Conservation (phyloP, 2,888 invertebrate species). For the Gymnosoma rotundatum region DNA sequence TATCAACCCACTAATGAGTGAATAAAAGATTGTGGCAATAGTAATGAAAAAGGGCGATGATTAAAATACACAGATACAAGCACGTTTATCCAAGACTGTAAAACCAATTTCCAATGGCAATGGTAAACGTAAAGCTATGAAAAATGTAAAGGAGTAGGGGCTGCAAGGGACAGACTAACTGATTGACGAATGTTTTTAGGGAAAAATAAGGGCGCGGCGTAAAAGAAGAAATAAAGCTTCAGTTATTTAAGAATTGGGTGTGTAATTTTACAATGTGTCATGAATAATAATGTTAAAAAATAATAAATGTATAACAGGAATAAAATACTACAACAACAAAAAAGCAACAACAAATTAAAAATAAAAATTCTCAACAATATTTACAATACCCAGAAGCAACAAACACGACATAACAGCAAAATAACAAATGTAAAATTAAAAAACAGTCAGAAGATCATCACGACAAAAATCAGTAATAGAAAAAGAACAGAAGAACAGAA, state of each 20-base stretch:
- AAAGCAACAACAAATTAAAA: neutral
- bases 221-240: constrained; percentile 2
- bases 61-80: neutral
- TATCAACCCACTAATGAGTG: constrained; percentile 38
- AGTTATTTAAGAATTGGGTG: constrained; percentile 55
- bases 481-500: constrained; percentile 21
- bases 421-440: constrained; percentile 27
- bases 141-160: constrained; percentile 3
- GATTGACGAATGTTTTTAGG: constrained; percentile 10
- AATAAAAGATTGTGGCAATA: neutral
- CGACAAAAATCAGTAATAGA: constrained; percentile 34
- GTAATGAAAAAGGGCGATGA: constrained; percentile 25
- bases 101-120: constrained; percentile 45
- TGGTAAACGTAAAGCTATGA: constrained; percentile 57
- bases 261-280: constrained; percentile 64
- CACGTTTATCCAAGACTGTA: constrained; percentile 36
- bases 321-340: constrained; percentile 15
- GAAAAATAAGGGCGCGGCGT: constrained; percentile 32
- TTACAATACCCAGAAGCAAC: constrained; percentile 48
- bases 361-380: constrained; percentile 19
- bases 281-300: constrained; percentile 58
- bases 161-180: neutral
- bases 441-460: constrained; percentile 25
- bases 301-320: constrained; percentile 35
- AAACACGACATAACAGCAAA: constrained; percentile 43